A percentile compares a stretch with the other conserved stretches of the same genome.
Conservation (phyloP, 2,888 invertebrate genomes). For the Callimorpha dominula region DNA sequence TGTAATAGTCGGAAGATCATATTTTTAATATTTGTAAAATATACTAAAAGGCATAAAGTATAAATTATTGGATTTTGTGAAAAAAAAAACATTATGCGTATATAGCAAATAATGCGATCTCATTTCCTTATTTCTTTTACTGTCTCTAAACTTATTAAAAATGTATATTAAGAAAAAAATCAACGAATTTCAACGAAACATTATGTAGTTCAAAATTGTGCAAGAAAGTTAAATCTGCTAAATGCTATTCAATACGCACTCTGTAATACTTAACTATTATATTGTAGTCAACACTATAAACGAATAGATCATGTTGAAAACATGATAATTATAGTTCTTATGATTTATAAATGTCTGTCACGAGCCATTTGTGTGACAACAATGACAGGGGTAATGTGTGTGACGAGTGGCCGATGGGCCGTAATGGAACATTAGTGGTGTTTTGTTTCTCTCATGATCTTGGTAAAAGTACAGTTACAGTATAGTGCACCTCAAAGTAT, state of each 20-base stretch:
- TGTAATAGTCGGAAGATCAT: too few relatives aligned
- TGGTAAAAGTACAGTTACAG: background rate
- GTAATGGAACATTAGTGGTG: constrained; percentile 42
- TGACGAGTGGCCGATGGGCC: constrained; percentile 43
- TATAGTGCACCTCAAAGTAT: too few relatives aligned
- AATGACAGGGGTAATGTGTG: constrained; percentile 32
- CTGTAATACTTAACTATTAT: background rate
- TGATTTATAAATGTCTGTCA: constrained; percentile 36
- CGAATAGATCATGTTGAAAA: constrained; percentile 15
- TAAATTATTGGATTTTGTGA: background rate
- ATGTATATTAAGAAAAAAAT: background rate
- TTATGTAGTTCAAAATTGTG: too few relatives aligned
- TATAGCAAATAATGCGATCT: too few relatives aligned
- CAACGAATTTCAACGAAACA: background rate
- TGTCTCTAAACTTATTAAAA: too few relatives aligned
- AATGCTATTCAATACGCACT: too few relatives aligned
- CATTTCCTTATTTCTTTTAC: too few relatives aligned
- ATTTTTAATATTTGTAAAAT: background rate
- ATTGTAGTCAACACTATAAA: background rate
- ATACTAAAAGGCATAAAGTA: background rate
- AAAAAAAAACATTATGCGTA: too few relatives aligned
- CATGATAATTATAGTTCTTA: constrained; percentile 26
- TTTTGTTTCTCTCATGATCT: constrained; percentile 31
- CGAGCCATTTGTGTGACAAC: constrained; percentile 28
- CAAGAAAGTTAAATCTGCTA: too few relatives aligned